Base-by-base conservation (phyloP, 2,888 invertebrate genomes). In the Eustalomyia histrio region DNA sequence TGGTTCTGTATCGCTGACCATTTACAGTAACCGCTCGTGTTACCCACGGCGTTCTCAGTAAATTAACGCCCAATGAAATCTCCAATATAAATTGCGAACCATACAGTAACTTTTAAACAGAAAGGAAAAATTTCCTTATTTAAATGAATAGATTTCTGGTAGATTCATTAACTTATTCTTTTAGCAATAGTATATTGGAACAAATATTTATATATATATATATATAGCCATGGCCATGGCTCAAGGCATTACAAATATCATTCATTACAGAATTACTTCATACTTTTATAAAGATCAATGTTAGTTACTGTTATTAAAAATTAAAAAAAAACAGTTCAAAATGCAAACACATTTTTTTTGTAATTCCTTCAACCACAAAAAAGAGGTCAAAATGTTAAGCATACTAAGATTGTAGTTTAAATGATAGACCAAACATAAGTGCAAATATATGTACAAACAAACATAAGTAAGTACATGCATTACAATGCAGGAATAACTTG, bases 351-450 rank as follows among this genome's bases (percentile, higher is more conserved):
- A 58, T 47, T 33, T 10, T 24, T 39, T 33, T 14, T 64, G 21
- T 16, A n/a, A 63, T 24, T 43, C 39, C 39, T n/a, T 18, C 75
- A 67, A 80, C 12, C 18, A 8, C 10, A 16, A 52, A 74, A 80
- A 74, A 61, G 69, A 69, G 80, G 80, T 78, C 78, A 81, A 74
- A 69, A 65, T 57, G 76, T 72, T 74, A 76, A 68, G 33, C 29
- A 52, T 33, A n/a, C n/a, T n/a, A 63, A 76, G 57, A 75, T 55
- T 57, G 60, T 39, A 69, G 12, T 57, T 35, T 65, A 47, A 73
- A 55, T 67, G 39, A 72, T 43, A 29, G 58, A 57, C 63, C 33
- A 69, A 39, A 69, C 50, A 50, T 24, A 58, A 7, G 39, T 39
- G 35, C 8, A 35, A 35, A 35, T 10, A 35, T 12, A 10, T 35